Conservation (phyloP, 1,140 invertebrate species). For the Drusus annulatus region DNA sequence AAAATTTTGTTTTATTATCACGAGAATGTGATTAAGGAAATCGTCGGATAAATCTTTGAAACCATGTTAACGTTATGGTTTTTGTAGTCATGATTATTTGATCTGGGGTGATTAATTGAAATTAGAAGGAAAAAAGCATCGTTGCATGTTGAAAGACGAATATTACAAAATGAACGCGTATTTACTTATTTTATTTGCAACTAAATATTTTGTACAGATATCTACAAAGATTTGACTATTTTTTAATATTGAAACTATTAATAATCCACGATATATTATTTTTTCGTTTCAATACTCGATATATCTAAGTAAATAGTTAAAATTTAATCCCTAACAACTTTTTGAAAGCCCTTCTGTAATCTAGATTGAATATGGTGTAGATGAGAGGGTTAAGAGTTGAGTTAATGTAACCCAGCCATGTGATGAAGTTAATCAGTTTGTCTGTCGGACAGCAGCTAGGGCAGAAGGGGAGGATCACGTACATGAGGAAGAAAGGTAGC, state of each 20-base stretch:
- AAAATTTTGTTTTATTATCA: too few relatives aligned
- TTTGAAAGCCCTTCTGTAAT: conserved; percentile 95
- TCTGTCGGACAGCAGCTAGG: conserved; percentile 83
- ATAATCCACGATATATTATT: neutral
- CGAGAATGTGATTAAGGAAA: too few relatives aligned
- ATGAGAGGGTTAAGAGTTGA: conserved; percentile 97
- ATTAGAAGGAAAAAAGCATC: neutral
- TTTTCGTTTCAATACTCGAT: too few relatives aligned
- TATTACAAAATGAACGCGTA: too few relatives aligned
- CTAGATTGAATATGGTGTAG: conserved; percentile 98
- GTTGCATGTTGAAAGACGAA: neutral
- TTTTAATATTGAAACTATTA: conserved; percentile 5
- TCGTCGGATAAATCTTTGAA: too few relatives aligned
- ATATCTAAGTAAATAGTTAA: conserved; percentile 56
- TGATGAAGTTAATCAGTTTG: conserved; percentile 89
- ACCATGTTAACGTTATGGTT: too few relatives aligned
- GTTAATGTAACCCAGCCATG: conserved; percentile 98
- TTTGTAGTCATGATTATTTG: too few relatives aligned
- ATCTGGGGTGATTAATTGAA: neutral
- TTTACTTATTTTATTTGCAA: too few relatives aligned
- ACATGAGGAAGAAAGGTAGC: conserved; percentile 97
- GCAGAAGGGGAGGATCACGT: conserved; percentile 93
- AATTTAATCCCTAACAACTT: conserved; percentile 81
- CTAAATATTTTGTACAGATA: too few relatives aligned
- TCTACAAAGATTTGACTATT: neutral